These are phyloP conservation scores for Calameuta pallipes DNA, from an alignment of 2,888 invertebrate genomes.

Conservation along the genomic window DNA sequence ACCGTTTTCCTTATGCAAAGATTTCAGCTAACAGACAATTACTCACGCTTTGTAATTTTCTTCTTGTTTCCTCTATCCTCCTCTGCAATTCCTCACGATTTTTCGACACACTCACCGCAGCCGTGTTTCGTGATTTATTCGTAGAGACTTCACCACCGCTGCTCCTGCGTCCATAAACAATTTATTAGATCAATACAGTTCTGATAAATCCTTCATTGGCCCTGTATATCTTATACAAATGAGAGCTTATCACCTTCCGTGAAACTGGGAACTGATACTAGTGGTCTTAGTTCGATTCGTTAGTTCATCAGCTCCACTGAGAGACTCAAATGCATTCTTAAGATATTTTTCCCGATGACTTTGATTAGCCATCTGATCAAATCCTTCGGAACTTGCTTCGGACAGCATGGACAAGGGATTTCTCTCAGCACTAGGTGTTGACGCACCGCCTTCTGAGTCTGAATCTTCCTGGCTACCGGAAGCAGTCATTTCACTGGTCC, in stretches of 20 bases:
- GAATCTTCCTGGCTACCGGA: slow-evolving; percentile 78
- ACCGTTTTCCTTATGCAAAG: neutral
- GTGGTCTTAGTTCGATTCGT: slow-evolving; percentile 53
- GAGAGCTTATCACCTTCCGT: slow-evolving; percentile 53
- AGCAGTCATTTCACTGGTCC: slow-evolving; percentile 59
- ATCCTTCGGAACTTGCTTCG: slow-evolving; percentile 77
- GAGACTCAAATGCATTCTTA: slow-evolving; percentile 77
- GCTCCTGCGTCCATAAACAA: slow-evolving; percentile 31
- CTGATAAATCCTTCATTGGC: neutral
- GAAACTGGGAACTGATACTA: slow-evolving; percentile 66
- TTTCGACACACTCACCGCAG: slow-evolving; percentile 71
- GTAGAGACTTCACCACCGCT: slow-evolving; percentile 53
- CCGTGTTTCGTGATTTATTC: slow-evolving; percentile 67
- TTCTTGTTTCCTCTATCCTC: slow-evolving; percentile 85
- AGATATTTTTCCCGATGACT: slow-evolving; percentile 71
- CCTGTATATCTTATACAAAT: neutral
- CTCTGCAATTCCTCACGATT: slow-evolving; percentile 84
- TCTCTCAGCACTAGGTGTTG: slow-evolving; percentile 85
- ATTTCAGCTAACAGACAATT: neutral
- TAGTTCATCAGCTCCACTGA: slow-evolving; percentile 74
- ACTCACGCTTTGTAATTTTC: slow-evolving; percentile 88
- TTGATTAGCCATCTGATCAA: slow-evolving; percentile 69
- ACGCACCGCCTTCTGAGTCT: slow-evolving; percentile 72
- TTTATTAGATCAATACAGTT: neutral
- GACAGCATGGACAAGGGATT: slow-evolving; percentile 79